phyloP scores from a whole-genome alignment of 2,797 vertebrate species.

The Astyanax mexicanus region DNA sequence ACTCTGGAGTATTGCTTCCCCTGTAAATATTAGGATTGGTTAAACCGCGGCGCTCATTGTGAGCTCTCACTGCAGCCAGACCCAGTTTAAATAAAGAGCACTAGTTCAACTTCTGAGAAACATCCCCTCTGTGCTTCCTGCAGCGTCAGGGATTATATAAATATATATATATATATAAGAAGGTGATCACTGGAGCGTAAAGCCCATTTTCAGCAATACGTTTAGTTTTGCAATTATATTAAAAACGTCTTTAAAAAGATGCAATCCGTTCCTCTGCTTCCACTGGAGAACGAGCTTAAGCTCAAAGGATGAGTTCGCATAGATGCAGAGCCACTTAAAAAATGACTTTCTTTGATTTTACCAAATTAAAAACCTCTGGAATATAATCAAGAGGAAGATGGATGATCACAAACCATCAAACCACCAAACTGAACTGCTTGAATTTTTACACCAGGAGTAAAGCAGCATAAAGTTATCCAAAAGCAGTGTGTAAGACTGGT shows the following conservation, averaged over 20 bases:
- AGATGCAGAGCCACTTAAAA: neutral
- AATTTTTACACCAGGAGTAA: too few relatives aligned
- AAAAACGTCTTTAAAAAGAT: slow-evolving; percentile 2
- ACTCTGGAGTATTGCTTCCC: slow-evolving; percentile 16
- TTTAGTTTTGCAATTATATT: slow-evolving; percentile 4
- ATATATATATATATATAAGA: slow-evolving; percentile 40
- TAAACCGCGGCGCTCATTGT: slow-evolving; percentile 21
- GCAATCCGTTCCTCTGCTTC: neutral
- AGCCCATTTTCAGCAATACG: neutral
- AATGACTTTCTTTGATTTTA: neutral
- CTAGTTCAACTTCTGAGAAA: slow-evolving; percentile 6
- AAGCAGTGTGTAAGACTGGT: too few relatives aligned
- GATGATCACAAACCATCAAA: too few relatives aligned
- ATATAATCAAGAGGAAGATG: too few relatives aligned
- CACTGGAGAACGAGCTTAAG: neutral
- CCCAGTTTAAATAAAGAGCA: neutral
- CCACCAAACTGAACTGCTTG: too few relatives aligned
- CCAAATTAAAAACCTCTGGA: too few relatives aligned
- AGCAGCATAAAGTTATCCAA: too few relatives aligned
- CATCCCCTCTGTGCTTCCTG: slow-evolving; percentile 1
- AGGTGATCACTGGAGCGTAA: neutral
- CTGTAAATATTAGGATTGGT: slow-evolving; percentile 27
- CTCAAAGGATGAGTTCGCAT: neutral
- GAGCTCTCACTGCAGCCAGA: neutral
- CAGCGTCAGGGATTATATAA: slow-evolving; percentile 37